Percentiles rank a stretch among this genome's conserved stretches.
These are phyloP conservation scores for Crenichthys baileyi DNA, from an alignment of 2,797 vertebrate species.

Conservation along the genomic window DNA sequence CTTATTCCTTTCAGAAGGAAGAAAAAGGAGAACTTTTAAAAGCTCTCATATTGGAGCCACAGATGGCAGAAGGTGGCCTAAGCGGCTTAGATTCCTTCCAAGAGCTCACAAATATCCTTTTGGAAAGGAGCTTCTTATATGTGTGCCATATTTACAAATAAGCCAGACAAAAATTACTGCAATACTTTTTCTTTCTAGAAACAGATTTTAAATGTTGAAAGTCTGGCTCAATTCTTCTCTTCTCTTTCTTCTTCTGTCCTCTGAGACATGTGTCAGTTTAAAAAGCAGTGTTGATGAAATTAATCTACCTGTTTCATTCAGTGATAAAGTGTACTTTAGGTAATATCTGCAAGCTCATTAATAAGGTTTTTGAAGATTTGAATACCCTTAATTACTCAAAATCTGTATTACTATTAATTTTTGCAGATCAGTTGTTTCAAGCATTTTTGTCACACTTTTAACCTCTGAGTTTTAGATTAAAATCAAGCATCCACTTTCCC, in stretches of 20 bases:
- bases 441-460: slow-evolving; percentile 3
- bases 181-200: slow-evolving; percentile 6
- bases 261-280: slow-evolving; percentile 42
- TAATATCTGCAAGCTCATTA: slow-evolving; percentile 69
- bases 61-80: slow-evolving; percentile 78
- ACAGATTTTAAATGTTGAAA: slow-evolving; percentile 20
- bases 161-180: slow-evolving; percentile 11
- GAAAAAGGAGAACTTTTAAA: slow-evolving; percentile 46
- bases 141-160: not conserved
- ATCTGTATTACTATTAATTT: not conserved
- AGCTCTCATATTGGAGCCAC: slow-evolving; percentile 66
- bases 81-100: slow-evolving; percentile 82
- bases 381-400: slow-evolving; percentile 39
- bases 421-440: slow-evolving; percentile 9
- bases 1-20: slow-evolving; percentile 33
- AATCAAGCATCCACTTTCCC: slow-evolving; percentile 59
- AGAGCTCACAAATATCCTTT: slow-evolving; percentile 65
- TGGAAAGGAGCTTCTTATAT: slow-evolving; percentile 7
- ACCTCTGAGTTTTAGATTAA: slow-evolving; percentile 49
- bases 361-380: slow-evolving; percentile 69
- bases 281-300: slow-evolving; percentile 60
- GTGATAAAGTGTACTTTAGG: slow-evolving; percentile 63
- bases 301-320: slow-evolving; percentile 57
- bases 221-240: slow-evolving; percentile 11
- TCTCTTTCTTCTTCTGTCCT: slow-evolving; percentile 37